Evolutionary conservation across 1,140 invertebrate genomes (phyloP).

Genomic region (Drosophila triauraria): DNA sequence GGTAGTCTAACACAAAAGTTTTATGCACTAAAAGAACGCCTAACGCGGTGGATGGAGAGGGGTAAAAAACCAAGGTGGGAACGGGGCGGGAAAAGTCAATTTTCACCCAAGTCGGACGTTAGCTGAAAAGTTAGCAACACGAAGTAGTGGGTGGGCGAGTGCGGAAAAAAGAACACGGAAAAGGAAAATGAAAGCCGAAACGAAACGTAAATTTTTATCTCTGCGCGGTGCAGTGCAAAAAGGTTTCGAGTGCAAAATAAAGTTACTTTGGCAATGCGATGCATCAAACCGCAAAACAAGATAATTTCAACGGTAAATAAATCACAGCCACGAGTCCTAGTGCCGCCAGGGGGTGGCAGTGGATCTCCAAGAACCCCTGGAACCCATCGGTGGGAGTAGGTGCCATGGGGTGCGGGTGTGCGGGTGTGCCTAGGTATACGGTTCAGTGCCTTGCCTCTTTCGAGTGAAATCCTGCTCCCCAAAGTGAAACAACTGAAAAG

Average conservation of each 20-base stretch:
- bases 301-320: constrained; percentile 85
- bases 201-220: constrained; percentile 79
- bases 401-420: neutral
- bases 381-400: neutral
- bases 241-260: constrained; percentile 82
- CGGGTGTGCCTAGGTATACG: constrained; percentile 12
- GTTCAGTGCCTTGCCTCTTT: constrained; percentile 51
- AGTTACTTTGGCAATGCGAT: constrained; percentile 81
- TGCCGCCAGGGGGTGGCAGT: constrained; percentile 11
- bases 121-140: constrained; percentile 78
- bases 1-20: constrained; percentile 80
- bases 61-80: neutral
- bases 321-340: constrained; percentile 66
- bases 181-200: constrained; percentile 59
- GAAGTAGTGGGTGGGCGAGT: constrained; percentile 12
- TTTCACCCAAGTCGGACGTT: constrained; percentile 79
- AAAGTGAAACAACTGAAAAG: constrained; percentile 50
- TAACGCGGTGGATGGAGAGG: constrained; percentile 3
- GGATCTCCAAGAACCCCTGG: neutral
- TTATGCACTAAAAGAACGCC: constrained; percentile 62
- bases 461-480: constrained; percentile 31
- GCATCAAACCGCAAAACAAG: constrained; percentile 84
- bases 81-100: constrained; percentile 60
- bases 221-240: constrained; percentile 70
- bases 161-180: constrained; percentile 14